Evolutionary conservation across 1,140 invertebrate genomes (phyloP).

Genomic region (Papilio polytes): DNA sequence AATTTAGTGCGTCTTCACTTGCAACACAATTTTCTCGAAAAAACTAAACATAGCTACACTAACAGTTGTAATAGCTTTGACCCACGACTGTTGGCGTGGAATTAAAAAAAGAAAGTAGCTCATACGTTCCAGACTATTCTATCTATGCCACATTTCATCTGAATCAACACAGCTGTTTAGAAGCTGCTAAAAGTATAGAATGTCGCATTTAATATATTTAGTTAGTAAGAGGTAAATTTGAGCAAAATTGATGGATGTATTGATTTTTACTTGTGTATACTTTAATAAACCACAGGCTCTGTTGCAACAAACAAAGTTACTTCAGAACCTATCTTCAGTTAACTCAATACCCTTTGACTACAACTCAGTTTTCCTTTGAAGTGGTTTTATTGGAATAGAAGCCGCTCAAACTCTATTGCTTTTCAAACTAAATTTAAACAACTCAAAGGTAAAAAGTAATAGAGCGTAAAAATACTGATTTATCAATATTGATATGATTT

Average conservation of each 20-base stretch:
- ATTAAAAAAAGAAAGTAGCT: too few species aligned
- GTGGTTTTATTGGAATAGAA: conserved; percentile 19
- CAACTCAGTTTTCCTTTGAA: conserved; percentile 13
- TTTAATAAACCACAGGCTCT: conserved; percentile 10
- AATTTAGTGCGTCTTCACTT: too few species aligned
- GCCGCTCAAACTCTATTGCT: not conserved
- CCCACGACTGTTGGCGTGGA: too few species aligned
- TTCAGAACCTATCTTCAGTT: not conserved
- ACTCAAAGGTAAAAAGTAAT: not conserved
- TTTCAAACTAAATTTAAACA: conserved; percentile 4
- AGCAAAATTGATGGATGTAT: not conserved
- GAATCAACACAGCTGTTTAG: too few species aligned
- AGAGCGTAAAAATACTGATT: not conserved
- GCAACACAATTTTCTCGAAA: too few species aligned
- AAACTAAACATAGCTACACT: too few species aligned
- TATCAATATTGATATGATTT: too few species aligned
- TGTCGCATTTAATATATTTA: not conserved
- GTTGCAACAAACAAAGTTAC: conserved; percentile 15
- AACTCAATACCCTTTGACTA: conserved; percentile 23
- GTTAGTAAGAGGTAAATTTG: not conserved
- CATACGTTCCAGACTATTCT: too few species aligned
- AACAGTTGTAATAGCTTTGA: too few species aligned
- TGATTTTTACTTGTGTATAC: not conserved
- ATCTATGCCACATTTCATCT: too few species aligned
- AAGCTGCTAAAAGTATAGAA: too few species aligned